Conservation (phyloP, 2,113 vertebrate genomes). For the Notiomystis cincta region DNA sequence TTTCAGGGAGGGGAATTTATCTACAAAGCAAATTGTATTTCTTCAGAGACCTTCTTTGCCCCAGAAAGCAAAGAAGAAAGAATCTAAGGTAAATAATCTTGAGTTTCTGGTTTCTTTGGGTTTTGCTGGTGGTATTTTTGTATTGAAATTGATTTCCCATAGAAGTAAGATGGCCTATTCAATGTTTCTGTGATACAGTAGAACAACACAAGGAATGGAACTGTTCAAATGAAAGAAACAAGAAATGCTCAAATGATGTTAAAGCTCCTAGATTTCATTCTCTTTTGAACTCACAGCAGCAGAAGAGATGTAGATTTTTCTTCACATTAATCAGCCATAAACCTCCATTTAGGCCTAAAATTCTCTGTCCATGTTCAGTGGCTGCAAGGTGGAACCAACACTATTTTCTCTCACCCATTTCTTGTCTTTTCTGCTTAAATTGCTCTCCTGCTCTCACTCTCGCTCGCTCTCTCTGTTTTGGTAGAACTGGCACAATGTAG, state of each 20-base stretch:
- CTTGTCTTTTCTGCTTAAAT: neutral
- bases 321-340: neutral
- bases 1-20: conserved; percentile 89
- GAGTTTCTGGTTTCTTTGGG: conserved; percentile 2
- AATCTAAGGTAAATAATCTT: conserved; percentile 84
- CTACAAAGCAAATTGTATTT: conserved; percentile 97
- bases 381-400: neutral
- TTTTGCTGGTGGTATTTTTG: neutral
- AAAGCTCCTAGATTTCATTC: neutral
- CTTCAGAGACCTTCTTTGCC: conserved; percentile 93
- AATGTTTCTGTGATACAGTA: neutral
- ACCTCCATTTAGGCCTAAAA: neutral
- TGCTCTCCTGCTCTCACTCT: neutral
- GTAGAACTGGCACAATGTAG: neutral
- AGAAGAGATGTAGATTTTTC: neutral
- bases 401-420: neutral
- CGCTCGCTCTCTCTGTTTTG: neutral
- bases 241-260: neutral
- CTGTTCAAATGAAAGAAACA: neutral
- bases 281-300: neutral
- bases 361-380: neutral
- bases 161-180: neutral
- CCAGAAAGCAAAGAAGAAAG: conserved; percentile 87
- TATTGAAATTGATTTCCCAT: neutral
- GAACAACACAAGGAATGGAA: neutral